Evolutionary conservation across 2,797 vertebrate genomes (phyloP), one percentile per base, ranked within the genome.

Genomic region (Neomorphus geoffroyi): DNA sequence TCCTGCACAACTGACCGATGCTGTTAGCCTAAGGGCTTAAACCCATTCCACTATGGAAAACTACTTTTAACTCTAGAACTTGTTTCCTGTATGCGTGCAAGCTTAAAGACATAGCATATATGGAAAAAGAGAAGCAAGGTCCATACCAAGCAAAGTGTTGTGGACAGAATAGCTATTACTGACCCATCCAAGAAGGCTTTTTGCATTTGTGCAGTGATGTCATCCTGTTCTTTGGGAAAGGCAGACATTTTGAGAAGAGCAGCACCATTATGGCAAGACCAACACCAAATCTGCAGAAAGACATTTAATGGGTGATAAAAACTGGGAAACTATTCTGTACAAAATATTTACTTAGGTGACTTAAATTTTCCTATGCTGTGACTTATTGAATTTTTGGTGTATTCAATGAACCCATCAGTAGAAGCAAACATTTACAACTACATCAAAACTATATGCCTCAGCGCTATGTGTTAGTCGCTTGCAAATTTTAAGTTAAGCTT

Each of bases 201-300:
- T 28, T 98, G 98, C 65, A 87, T 94, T 86, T 98, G 98, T 66
- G 97, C 91, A 84, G 93, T 24, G 37, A 75, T 89, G 37, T 99
- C 98, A 82, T 99, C 98, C 88, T 98, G 98, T 84, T 98, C 97
- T 96, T 97, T 97, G 73, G 98, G 98, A 67, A 98, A 96, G 43
- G 98, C 88, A 65, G 98, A 97, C 94, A 98, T 98, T 97, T 99
- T 99, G 92, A 99, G 98, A 91, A 99, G 97, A 69, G 98, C 98
- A 96, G 98, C 98, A 79, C 98, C 98, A 0, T 98, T 98, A 92
- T 98, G 98, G 94, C 98, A 98, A 91, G 98, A 99, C 98, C 98
- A 99, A 94, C 98, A 99, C 98, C 98, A 99, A 78, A 99, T 97
- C 98, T 99, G 95, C 81, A 97, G 81, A 74, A 88, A 95, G 50